These are phyloP conservation scores for Philopedon plagiatum DNA, from an alignment of 2,888 invertebrate species.

Conservation along the genomic window DNA sequence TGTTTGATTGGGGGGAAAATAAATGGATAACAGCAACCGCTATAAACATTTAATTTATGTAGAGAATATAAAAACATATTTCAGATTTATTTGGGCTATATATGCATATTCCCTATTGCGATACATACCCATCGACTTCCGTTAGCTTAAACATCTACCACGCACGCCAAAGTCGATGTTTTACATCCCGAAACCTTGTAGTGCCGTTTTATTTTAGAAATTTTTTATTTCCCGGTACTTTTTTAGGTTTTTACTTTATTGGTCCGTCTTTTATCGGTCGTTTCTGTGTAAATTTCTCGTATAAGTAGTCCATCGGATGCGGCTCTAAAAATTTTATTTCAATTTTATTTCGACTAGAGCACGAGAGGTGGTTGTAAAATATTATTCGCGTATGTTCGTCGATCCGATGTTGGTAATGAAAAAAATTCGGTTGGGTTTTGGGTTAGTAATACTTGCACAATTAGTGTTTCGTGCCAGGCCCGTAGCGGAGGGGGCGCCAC, in stretches of 20 bases:
- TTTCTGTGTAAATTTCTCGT: background rate
- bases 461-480: too few species aligned
- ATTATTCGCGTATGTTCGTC: background rate
- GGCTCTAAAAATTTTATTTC: slow-evolving; percentile 7
- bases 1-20: too few species aligned
- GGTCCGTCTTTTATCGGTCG: background rate
- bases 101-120: too few species aligned
- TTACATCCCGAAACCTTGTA: slow-evolving; percentile 33
- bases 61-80: too few species aligned
- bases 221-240: slow-evolving; percentile 16
- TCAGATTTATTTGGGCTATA: too few species aligned
- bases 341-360: background rate
- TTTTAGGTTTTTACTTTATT: background rate
- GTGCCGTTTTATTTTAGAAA: slow-evolving; percentile 27
- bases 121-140: background rate
- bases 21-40: too few species aligned
- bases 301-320: background rate
- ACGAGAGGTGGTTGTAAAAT: background rate
- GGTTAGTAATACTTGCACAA: too few species aligned
- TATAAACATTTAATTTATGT: too few species aligned
- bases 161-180: slow-evolving; percentile 20
- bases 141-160: slow-evolving; percentile 7
- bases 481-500: too few species aligned
- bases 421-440: background rate
- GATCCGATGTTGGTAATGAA: background rate